phyloP scores from a whole-genome alignment of 1,140 invertebrate genomes.

The Bombus sylvicola region DNA sequence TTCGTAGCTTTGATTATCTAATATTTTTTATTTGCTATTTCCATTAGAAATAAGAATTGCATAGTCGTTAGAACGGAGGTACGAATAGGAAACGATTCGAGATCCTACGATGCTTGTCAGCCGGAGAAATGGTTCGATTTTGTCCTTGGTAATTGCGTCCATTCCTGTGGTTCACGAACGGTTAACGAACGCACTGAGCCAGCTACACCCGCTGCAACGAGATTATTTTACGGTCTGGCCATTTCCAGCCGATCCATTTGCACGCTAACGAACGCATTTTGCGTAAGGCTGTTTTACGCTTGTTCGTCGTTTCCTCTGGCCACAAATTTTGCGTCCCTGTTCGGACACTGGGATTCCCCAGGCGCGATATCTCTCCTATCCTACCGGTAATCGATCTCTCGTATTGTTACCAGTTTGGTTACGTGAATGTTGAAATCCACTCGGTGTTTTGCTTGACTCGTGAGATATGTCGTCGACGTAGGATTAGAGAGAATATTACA shows the following conservation, averaged over 20 bases:
- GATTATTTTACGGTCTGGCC: slow-evolving; percentile 36
- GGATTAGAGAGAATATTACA: background rate
- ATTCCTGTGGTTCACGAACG: background rate
- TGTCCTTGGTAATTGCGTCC: slow-evolving; percentile 29
- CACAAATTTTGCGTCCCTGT: background rate
- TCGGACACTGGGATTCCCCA: background rate
- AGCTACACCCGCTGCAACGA: background rate
- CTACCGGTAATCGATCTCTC: background rate
- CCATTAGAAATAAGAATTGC: background rate
- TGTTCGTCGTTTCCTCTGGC: background rate
- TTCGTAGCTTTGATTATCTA: no score
- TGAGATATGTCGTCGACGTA: no score
- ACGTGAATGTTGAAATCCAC: background rate
- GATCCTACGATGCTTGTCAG: background rate
- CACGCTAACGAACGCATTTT: slow-evolving; percentile 44
- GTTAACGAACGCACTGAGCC: slow-evolving; percentile 6
- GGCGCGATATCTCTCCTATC: background rate
- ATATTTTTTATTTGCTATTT: no score
- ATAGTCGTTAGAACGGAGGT: background rate
- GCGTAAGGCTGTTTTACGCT: slow-evolving; percentile 20
- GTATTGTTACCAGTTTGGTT: no score
- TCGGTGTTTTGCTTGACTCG: background rate
- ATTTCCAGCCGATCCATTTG: slow-evolving; percentile 39
- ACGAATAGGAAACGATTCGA: slow-evolving; percentile 6
- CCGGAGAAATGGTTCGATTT: slow-evolving; percentile 8